phyloP scores from a whole-genome alignment of 2,113 vertebrate genomes.

The Callorhinus ursinus region DNA sequence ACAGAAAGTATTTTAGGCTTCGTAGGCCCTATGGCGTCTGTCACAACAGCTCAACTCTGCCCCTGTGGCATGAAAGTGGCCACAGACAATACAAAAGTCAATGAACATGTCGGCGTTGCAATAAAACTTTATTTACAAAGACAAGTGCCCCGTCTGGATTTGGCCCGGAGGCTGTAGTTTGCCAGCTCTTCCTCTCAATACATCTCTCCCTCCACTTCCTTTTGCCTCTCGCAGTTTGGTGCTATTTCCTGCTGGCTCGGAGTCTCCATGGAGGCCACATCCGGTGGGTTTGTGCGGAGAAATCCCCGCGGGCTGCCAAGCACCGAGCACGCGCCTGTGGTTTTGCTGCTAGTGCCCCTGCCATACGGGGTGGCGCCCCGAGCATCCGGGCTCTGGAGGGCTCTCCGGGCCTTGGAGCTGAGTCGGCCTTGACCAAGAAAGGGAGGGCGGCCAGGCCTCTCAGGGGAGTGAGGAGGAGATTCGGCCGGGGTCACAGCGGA shows the following conservation, averaged over 20 bases:
- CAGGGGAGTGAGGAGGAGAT: neutral
- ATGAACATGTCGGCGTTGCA: no score
- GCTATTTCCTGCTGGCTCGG: no score
- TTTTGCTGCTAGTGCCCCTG: no score
- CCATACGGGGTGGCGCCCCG: no score
- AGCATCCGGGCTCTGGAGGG: neutral
- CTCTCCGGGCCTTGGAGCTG: neutral
- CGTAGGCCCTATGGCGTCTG: neutral
- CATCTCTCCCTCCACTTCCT: neutral
- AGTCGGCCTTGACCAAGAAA: neutral
- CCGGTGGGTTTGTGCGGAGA: no score
- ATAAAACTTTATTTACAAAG: neutral
- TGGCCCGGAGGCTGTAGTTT: neutral
- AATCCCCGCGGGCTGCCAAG: no score
- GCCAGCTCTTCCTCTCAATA: neutral
- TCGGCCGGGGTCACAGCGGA: neutral
- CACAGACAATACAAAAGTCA: neutral
- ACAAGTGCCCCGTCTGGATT: neutral
- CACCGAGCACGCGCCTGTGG: no score
- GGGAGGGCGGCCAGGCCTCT: neutral
- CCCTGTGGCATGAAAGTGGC: neutral
- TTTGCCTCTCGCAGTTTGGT: no score
- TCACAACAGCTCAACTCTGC: neutral
- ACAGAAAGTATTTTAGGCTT: neutral
- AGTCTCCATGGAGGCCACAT: no score